Evolutionary conservation across 2,888 invertebrate species (phyloP).

Genomic region (Ennomos erosarius): DNA sequence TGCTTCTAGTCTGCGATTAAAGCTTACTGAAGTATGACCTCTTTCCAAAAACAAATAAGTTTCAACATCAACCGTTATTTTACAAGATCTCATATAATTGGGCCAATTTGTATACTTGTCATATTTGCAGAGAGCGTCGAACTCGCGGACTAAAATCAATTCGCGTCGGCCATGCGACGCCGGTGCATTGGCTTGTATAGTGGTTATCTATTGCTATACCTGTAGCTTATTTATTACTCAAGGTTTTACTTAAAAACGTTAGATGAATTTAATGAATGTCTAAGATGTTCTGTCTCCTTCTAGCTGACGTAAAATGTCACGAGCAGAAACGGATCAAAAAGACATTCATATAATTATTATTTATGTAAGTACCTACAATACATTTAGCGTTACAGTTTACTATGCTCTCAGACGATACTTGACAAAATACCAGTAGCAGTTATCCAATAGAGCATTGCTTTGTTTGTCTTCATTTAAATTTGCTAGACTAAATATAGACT

Average conservation of each 20-base stretch:
- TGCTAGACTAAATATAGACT: no score
- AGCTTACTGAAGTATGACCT: background rate
- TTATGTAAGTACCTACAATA: no score
- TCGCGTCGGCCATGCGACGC: constrained; percentile 4
- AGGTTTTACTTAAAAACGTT: background rate
- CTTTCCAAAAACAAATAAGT: constrained; percentile 3
- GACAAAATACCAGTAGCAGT: no score
- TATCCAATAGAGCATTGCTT: no score
- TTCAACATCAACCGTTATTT: constrained; percentile 4
- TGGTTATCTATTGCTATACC: background rate
- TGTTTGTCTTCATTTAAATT: no score
- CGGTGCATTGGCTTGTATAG: constrained; percentile 19
- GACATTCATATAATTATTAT: no score
- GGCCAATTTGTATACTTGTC: background rate
- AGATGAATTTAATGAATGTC: no score
- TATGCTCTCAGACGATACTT: no score
- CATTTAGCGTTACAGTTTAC: no score
- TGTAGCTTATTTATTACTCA: background rate
- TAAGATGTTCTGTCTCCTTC: no score
- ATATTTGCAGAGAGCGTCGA: constrained; percentile 21
- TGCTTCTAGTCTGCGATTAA: background rate
- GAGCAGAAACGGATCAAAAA: no score
- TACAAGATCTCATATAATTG: background rate
- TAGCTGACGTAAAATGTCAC: no score
- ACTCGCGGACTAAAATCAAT: constrained; percentile 18